Conservation (phyloP, 2,888 invertebrate genomes). For the Drosophila pullipes region DNA sequence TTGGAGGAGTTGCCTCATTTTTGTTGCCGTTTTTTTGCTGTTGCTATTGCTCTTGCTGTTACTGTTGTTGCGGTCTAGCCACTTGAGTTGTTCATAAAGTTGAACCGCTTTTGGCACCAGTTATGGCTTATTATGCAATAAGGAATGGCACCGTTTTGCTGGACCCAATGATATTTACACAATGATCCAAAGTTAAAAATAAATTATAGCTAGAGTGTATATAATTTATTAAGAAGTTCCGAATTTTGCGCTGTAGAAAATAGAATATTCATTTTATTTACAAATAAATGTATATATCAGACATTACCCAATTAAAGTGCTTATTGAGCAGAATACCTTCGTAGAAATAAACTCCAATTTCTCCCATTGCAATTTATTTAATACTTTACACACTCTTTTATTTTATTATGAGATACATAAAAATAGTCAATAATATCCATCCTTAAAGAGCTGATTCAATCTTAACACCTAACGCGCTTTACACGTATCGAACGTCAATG, state of each 20-base stretch:
- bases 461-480: constrained; percentile 32
- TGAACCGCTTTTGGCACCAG: constrained; percentile 60
- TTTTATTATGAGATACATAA: constrained; percentile 3
- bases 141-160: constrained; percentile 43
- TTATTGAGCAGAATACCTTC: neutral
- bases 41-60: constrained; percentile 36
- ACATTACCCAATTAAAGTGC: neutral
- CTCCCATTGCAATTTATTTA: neutral
- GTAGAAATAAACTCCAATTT: neutral
- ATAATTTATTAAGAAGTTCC: neutral
- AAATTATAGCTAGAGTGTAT: neutral
- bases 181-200: constrained; percentile 7
- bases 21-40: constrained; percentile 16
- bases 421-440: constrained; percentile 6
- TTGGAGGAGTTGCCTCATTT: constrained; percentile 56
- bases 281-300: neutral
- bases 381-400: neutral
- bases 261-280: neutral
- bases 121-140: constrained; percentile 58
- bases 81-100: constrained; percentile 51
- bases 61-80: constrained; percentile 40
- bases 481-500: neutral
- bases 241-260: neutral
- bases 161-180: constrained; percentile 1
- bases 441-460: constrained; percentile 8